A percentile compares a stretch with the other conserved stretches of the same genome.
Conservation (phyloP, 2,888 invertebrate genomes). For the Sisyra nigra region DNA sequence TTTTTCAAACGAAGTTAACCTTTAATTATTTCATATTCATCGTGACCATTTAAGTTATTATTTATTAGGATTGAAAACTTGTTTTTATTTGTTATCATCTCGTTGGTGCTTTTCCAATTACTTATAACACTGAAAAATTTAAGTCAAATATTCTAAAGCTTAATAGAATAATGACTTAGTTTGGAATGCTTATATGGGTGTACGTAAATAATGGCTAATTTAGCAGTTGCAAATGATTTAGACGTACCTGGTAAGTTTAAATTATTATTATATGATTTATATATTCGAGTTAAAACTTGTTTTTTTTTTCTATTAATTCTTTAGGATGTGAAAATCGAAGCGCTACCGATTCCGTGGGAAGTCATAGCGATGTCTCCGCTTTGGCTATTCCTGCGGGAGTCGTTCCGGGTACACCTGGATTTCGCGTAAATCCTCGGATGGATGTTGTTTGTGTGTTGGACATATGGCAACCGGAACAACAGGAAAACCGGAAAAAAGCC, state of each 20-base stretch:
- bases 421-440: constrained; percentile 46
- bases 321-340: constrained; percentile 24
- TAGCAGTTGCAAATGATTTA: not conserved
- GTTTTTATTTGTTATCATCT: too few species aligned
- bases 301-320: not conserved
- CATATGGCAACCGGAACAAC: constrained; percentile 48
- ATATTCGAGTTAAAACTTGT: too few species aligned
- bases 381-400: constrained; percentile 26
- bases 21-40: too few species aligned
- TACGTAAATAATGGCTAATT: constrained; percentile 1
- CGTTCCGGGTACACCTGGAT: constrained; percentile 16
- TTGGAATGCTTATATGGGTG: too few species aligned
- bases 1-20: too few species aligned
- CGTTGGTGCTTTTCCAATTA: too few species aligned
- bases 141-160: too few species aligned
- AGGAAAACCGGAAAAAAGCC: constrained; percentile 62
- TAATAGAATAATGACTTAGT: too few species aligned
- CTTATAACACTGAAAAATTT: too few species aligned
- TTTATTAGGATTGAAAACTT: too few species aligned
- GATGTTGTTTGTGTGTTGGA: constrained; percentile 83
- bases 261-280: too few species aligned
- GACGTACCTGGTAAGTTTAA: constrained; percentile 1
- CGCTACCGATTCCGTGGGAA: constrained; percentile 41
- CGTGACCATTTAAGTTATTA: too few species aligned
- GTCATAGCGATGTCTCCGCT: constrained; percentile 41